Base-by-base conservation (phyloP, 1,140 invertebrate genomes). In the Neocloeon triangulifer region DNA sequence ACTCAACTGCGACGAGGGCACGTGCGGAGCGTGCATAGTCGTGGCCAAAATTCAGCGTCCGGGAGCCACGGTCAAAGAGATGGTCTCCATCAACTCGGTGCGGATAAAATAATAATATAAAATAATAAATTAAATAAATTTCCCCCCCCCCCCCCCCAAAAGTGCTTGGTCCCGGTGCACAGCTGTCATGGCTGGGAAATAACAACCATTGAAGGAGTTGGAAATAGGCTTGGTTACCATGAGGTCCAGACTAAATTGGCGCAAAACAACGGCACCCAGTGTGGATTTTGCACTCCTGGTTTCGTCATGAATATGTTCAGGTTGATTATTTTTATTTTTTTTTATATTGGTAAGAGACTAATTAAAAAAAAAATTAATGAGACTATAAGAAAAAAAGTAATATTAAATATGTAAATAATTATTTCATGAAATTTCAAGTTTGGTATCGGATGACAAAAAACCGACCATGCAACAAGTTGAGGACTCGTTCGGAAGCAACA, bases 1-100 rank as follows among this genome's bases (percentile, higher is more conserved):
- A 46, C 59, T 56, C 5, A 77, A 76, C 69, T 86, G 80, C 41
- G 52, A 61, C 8, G 80, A 88, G 50, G 82, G 78, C 16, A 78
- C 78, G 2, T 86, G 81, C 44, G 80, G 81, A 0, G 62, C 63
- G 1, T 88, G 80, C 44, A 56, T 80, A 13, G 78, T 84, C 2
- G 52, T 69, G 4, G 66, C 66, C 2, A 56, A 53, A 25, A 52
- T 55, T 4, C 46, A 49, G 2, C 52, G 70, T 41, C 60, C 66
- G 7, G 45, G 56, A 2, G 58, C 46, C 10, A 55, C 56, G 38
- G 60, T 60, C 47, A 43, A 46, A 37, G 47, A 61, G 36, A 61
- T 55, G 9, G 62, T 67, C 38, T 59, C 74, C 8, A 66, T 80
- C 0, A 82, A 82, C 46, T 80, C 76, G 43, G 76, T 80, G 51